phyloP scores from a whole-genome alignment of 2,888 invertebrate genomes.

The Drosophila melanosoma region DNA sequence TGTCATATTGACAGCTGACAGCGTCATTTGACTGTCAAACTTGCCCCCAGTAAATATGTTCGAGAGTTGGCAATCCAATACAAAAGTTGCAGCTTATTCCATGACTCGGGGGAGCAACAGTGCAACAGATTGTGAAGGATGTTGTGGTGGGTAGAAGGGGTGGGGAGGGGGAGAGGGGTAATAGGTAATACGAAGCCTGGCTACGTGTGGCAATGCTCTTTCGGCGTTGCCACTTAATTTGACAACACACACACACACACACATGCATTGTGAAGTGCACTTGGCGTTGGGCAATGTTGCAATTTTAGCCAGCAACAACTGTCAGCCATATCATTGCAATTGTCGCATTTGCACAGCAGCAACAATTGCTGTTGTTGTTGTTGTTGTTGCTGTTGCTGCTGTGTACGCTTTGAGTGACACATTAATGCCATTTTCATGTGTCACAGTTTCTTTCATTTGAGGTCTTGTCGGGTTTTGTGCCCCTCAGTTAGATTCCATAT shows the following conservation, averaged over 20 bases:
- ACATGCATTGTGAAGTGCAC: conserved; percentile 43
- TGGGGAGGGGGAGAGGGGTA: background rate
- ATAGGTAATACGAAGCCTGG: conserved; percentile 16
- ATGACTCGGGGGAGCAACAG: background rate
- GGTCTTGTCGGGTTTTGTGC: conserved; percentile 58
- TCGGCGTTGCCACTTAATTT: conserved; percentile 79
- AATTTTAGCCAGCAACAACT: conserved; percentile 70
- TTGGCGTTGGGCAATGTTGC: conserved; percentile 77
- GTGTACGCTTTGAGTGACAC: conserved; percentile 81
- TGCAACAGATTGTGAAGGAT: too few relatives aligned
- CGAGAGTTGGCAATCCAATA: conserved; percentile 44
- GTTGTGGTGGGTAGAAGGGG: too few relatives aligned
- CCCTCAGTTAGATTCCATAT: conserved; percentile 74
- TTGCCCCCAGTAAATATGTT: conserved; percentile 49
- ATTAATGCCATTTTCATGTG: conserved; percentile 83
- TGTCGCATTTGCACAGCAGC: conserved; percentile 63
- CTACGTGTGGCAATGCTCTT: conserved; percentile 62
- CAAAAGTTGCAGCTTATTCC: conserved; percentile 20
- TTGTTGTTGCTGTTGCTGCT: conserved; percentile 41
- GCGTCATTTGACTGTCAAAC: conserved; percentile 84
- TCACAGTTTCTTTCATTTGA: conserved; percentile 81
- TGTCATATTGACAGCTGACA: conserved; percentile 84
- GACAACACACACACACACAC: conserved; percentile 48
- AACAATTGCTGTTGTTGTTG: background rate
- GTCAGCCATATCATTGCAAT: conserved; percentile 77